A percentile compares a stretch with the other conserved stretches of the same genome.
These are phyloP conservation scores for Sesia bembeciformis DNA, from an alignment of 2,888 invertebrate species.

Conservation along the genomic window DNA sequence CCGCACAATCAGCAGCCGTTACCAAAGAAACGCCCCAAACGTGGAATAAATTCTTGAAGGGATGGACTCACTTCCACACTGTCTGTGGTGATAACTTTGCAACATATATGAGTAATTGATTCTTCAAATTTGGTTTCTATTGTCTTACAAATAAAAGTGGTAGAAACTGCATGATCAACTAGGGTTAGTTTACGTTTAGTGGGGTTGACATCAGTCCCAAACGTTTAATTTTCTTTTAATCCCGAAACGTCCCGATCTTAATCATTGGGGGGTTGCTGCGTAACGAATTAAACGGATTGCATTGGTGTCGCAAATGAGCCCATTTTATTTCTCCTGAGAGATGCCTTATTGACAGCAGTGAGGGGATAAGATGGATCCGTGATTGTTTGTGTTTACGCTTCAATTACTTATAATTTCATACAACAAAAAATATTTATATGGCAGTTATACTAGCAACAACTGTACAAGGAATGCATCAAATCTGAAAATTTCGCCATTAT, in stretches of 20 bases:
- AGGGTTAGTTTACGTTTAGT: slow-evolving; percentile 26
- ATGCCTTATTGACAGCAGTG: slow-evolving; percentile 27
- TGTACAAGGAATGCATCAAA: too few relatives aligned
- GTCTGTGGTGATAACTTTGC: slow-evolving; percentile 40
- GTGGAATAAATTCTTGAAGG: slow-evolving; percentile 65
- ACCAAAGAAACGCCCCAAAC: slow-evolving; percentile 66
- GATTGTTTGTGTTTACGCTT: slow-evolving; percentile 42
- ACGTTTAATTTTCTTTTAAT: slow-evolving; percentile 74
- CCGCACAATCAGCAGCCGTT: slow-evolving; percentile 64
- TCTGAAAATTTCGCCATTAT: too few relatives aligned
- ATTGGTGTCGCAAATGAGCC: slow-evolving; percentile 69
- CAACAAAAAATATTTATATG: too few relatives aligned
- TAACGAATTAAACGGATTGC: slow-evolving; percentile 71
- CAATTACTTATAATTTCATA: slow-evolving; percentile 16
- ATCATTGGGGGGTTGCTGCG: slow-evolving; percentile 62
- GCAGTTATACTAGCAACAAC: too few relatives aligned
- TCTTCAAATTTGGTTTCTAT: slow-evolving; percentile 17
- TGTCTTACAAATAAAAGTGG: slow-evolving; percentile 11
- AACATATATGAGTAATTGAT: slow-evolving; percentile 8
- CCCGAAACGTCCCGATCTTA: slow-evolving; percentile 60
- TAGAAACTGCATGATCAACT: neutral
- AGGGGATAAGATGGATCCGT: slow-evolving; percentile 24
- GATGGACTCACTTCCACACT: slow-evolving; percentile 25
- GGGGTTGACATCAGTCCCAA: slow-evolving; percentile 57
- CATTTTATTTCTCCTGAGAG: slow-evolving; percentile 63